phyloP scores from a whole-genome alignment of 2,797 vertebrate species.

The Peromyscus aztecus region DNA sequence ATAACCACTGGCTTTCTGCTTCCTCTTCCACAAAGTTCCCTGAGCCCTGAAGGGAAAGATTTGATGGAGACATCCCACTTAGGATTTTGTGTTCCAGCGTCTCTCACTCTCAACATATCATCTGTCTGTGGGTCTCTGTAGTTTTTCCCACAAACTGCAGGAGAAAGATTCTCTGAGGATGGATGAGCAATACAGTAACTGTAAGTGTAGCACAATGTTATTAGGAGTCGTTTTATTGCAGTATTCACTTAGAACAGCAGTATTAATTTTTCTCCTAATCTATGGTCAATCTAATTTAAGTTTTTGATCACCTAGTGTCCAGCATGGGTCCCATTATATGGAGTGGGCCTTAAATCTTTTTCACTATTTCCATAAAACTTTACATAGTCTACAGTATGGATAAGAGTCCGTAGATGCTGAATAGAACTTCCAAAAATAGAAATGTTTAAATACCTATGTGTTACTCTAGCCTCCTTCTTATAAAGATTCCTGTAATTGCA shows the following conservation, averaged over 20 bases:
- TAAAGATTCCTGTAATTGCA: background rate
- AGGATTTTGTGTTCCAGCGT: too few species aligned
- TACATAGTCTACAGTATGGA: background rate
- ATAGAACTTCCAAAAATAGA: background rate
- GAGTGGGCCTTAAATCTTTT: background rate
- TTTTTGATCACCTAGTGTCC: background rate
- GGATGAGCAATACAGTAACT: background rate
- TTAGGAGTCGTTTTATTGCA: background rate
- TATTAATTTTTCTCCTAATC: background rate
- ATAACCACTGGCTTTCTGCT: background rate
- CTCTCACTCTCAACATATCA: background rate
- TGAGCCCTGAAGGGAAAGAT: background rate
- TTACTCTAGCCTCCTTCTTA: background rate
- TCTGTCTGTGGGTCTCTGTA: background rate
- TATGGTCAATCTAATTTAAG: background rate
- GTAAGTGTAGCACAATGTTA: background rate
- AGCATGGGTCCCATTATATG: background rate
- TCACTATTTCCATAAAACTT: background rate
- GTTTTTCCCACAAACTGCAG: background rate
- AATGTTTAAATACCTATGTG: background rate
- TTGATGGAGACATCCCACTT: background rate
- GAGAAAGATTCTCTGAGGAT: background rate
- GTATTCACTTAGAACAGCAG: background rate
- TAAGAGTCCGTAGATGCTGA: background rate
- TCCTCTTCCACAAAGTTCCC: background rate